phyloP scores from a whole-genome alignment of 2,113 vertebrate species.

The Gila orcuttii region DNA sequence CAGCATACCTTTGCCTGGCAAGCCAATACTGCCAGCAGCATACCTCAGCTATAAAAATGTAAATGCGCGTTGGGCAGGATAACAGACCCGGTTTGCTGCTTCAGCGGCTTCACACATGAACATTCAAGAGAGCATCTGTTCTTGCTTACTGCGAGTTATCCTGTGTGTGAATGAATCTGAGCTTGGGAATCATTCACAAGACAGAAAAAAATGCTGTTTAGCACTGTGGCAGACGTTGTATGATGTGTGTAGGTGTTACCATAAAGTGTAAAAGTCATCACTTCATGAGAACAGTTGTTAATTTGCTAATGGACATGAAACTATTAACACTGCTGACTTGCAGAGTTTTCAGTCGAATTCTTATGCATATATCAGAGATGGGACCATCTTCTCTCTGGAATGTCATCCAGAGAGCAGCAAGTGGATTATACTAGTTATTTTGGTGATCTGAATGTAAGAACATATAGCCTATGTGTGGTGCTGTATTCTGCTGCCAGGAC shows the following conservation, averaged over 20 bases:
- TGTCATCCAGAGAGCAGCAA: neutral
- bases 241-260: neutral
- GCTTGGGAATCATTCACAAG: neutral
- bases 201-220: neutral
- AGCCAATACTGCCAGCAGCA: neutral
- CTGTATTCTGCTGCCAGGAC: too few relatives aligned
- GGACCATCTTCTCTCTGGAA: neutral
- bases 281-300: neutral
- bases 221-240: neutral
- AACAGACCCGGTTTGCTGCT: slow-evolving; percentile 35
- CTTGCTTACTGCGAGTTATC: neutral
- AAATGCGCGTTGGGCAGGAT: neutral
- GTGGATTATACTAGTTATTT: neutral
- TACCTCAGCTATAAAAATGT: slow-evolving; percentile 37
- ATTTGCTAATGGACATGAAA: neutral
- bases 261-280: slow-evolving; percentile 1
- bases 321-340: neutral
- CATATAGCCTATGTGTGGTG: neutral
- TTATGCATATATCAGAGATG: neutral
- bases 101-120: slow-evolving; percentile 22
- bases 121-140: slow-evolving; percentile 32
- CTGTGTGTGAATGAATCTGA: slow-evolving; percentile 25
- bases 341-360: neutral
- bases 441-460: neutral
- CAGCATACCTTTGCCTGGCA: neutral